Evolutionary conservation across 2,797 vertebrate genomes (phyloP).

Genomic region (Anguilla anguilla): DNA sequence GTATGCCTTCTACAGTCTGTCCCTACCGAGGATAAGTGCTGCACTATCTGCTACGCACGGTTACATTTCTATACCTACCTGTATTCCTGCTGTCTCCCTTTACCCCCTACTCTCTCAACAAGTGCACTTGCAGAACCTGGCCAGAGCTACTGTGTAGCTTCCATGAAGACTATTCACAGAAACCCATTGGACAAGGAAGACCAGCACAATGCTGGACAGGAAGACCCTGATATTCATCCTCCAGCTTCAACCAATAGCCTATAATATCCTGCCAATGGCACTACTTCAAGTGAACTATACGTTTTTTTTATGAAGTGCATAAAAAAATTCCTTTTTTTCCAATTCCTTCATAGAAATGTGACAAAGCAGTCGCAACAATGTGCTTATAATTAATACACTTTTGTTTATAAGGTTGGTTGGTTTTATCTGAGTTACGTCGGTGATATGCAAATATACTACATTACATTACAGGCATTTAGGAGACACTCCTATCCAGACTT

Average conservation of each 20-base stretch:
- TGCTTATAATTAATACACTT: background rate
- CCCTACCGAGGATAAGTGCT: background rate
- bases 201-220: background rate
- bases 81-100: background rate
- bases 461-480: no score
- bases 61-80: background rate
- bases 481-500: no score
- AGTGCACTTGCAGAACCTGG: background rate
- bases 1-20: conserved; percentile 1
- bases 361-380: background rate
- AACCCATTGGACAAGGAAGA: background rate
- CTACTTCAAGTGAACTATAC: background rate
- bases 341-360: background rate
- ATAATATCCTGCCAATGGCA: background rate
- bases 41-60: background rate
- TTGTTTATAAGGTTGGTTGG: background rate
- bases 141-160: background rate
- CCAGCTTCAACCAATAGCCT: background rate
- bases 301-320: background rate
- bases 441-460: no score
- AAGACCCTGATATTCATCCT: background rate
- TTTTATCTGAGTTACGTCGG: background rate
- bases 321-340: no score
- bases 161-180: background rate
- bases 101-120: background rate